A percentile compares a stretch with the other conserved stretches of the same genome.
Evolutionary conservation across 1,140 invertebrate species (phyloP).

Genomic region (Cherax destructor): DNA sequence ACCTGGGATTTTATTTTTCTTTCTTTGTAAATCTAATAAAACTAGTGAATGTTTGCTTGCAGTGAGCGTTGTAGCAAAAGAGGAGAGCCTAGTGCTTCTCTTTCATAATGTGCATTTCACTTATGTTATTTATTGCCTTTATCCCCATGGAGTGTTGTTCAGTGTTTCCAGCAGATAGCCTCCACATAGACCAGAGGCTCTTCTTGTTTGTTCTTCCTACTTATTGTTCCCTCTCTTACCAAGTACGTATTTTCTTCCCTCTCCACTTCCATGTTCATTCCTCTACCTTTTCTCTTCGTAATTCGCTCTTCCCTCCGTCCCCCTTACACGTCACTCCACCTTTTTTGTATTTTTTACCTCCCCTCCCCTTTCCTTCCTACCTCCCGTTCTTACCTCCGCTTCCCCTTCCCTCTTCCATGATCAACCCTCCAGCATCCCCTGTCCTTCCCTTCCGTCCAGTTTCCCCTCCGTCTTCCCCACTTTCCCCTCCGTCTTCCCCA

Average conservation of each 20-base stretch:
- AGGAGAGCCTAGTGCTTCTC: not conserved
- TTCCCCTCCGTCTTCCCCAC: not conserved
- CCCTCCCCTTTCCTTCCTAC: not conserved
- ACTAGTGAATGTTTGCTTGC: too few species aligned
- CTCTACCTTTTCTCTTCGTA: not conserved
- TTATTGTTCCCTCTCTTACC: too few species aligned
- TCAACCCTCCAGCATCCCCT: not conserved
- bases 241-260: not conserved
- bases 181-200: not conserved
- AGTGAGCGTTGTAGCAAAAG: too few species aligned
- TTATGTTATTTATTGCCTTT: not conserved
- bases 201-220: not conserved
- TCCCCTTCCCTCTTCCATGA: not conserved
- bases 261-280: not conserved
- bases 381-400: not conserved
- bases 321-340: not conserved
- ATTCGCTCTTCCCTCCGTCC: not conserved
- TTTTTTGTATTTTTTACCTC: not conserved
- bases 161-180: not conserved
- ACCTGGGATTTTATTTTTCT: too few species aligned
- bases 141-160: not conserved
- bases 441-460: not conserved
- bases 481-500: not conserved
- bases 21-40: too few species aligned
- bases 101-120: not conserved